A percentile compares a stretch with the other conserved stretches of the same genome.
phyloP scores from a whole-genome alignment of 2,888 invertebrate species.

The Pseudanteris insignis region DNA sequence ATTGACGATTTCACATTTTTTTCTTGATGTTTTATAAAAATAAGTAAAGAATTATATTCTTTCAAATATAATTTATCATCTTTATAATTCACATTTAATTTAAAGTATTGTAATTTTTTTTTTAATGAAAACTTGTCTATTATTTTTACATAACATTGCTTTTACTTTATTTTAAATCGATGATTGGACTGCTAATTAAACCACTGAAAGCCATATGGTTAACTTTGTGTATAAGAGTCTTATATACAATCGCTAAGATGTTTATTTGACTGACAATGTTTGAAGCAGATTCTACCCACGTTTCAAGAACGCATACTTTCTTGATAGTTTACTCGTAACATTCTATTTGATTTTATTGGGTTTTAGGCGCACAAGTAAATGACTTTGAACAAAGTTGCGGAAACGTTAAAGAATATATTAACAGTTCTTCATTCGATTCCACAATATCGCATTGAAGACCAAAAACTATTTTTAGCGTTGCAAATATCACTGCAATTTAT shows the following conservation, averaged over 20 bases:
- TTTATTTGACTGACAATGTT: slow-evolving; percentile 63
- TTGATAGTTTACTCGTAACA: slow-evolving; percentile 51
- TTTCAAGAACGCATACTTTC: slow-evolving; percentile 57
- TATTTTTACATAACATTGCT: too few relatives aligned
- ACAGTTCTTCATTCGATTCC: too few relatives aligned
- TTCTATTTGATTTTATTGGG: slow-evolving; percentile 66
- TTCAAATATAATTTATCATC: slow-evolving; percentile 48
- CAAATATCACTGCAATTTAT: too few relatives aligned
- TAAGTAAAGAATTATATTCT: too few relatives aligned
- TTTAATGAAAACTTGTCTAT: background rate
- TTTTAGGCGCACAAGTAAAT: slow-evolving; percentile 51
- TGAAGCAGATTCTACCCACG: slow-evolving; percentile 52
- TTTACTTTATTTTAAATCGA: background rate
- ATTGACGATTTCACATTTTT: too few relatives aligned
- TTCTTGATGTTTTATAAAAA: too few relatives aligned
- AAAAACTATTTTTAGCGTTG: too few relatives aligned
- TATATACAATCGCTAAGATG: slow-evolving; percentile 59
- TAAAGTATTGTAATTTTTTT: background rate
- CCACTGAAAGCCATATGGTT: slow-evolving; percentile 58
- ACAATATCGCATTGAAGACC: too few relatives aligned
- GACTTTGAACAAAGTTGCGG: background rate
- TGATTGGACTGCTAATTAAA: slow-evolving; percentile 34
- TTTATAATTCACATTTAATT: slow-evolving; percentile 8
- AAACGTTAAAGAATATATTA: too few relatives aligned
- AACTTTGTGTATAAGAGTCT: slow-evolving; percentile 59